Evolutionary conservation across 2,113 vertebrate genomes (phyloP).

Genomic region (Sitta europaea): DNA sequence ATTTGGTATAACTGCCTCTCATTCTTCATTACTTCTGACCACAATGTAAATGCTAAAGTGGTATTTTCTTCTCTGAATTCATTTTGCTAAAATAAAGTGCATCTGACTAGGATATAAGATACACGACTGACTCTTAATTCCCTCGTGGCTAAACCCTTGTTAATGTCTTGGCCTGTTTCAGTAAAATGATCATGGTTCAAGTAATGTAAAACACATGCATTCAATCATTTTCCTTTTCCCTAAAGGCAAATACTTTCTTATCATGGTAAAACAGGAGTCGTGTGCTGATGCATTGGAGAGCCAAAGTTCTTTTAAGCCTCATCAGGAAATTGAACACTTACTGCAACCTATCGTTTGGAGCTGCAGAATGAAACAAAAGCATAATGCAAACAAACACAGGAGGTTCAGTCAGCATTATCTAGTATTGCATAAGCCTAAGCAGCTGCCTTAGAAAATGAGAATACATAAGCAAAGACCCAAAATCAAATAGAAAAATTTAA

Average conservation of each 20-base stretch:
- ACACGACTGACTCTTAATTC: constrained; percentile 64
- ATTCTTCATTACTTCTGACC: neutral
- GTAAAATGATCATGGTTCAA: constrained; percentile 75
- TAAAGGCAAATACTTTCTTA: constrained; percentile 74
- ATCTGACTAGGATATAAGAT: constrained; percentile 52
- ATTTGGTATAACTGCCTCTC: neutral
- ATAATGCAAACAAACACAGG: constrained; percentile 10
- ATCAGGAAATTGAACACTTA: constrained; percentile 70
- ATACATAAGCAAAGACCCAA: neutral
- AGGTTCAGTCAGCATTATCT: constrained; percentile 17
- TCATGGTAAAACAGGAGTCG: constrained; percentile 71
- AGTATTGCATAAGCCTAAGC: neutral
- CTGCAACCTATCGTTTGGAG: constrained; percentile 54
- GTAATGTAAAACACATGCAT: constrained; percentile 74
- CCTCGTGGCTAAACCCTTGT: constrained; percentile 67
- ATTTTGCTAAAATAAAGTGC: neutral
- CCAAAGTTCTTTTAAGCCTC: constrained; percentile 60
- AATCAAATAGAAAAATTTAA: constrained; percentile 13
- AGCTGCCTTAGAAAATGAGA: constrained; percentile 21
- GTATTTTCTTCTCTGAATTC: neutral
- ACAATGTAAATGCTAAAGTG: neutral
- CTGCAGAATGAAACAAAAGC: constrained; percentile 46
- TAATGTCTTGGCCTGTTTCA: constrained; percentile 75
- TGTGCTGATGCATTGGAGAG: constrained; percentile 53
- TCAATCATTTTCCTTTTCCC: constrained; percentile 75